phyloP scores from a whole-genome alignment of 2,888 invertebrate genomes.

The Leptinotarsa tumamoca region DNA sequence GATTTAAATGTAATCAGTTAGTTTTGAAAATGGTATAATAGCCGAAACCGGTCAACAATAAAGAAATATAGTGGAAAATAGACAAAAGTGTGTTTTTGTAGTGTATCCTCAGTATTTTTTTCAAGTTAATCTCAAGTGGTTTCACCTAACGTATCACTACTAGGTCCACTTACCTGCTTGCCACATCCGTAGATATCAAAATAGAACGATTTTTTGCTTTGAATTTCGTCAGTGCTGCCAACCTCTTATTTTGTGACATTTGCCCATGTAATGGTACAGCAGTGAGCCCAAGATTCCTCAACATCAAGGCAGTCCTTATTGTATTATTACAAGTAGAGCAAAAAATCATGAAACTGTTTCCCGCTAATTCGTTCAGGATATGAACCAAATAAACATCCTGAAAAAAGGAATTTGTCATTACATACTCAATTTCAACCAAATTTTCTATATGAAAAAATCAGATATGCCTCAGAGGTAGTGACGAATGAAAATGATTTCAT shows the following conservation, averaged over 20 bases:
- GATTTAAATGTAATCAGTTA: too few relatives aligned
- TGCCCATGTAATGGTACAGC: slow-evolving; percentile 99
- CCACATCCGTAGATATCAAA: slow-evolving; percentile 98
- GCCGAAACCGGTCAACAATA: too few relatives aligned
- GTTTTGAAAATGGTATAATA: too few relatives aligned
- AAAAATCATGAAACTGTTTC: slow-evolving; percentile 97
- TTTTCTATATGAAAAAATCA: slow-evolving; percentile 19
- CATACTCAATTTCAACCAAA: background rate
- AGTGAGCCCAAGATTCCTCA: slow-evolving; percentile 90
- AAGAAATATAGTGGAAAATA: too few relatives aligned
- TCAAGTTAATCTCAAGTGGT: too few relatives aligned
- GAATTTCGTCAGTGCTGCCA: slow-evolving; percentile 96
- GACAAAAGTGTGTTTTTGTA: too few relatives aligned
- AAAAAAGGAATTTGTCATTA: slow-evolving; percentile 44
- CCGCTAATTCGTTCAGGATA: slow-evolving; percentile 93
- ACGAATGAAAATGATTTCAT: slow-evolving; percentile 53
- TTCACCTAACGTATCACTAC: background rate
- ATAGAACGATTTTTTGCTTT: slow-evolving; percentile 94
- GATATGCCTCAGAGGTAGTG: slow-evolving; percentile 59
- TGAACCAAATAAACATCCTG: slow-evolving; percentile 97
- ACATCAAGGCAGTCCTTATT: slow-evolving; percentile 86
- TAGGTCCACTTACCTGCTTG: slow-evolving; percentile 79
- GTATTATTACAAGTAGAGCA: slow-evolving; percentile 96
- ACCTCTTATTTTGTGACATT: slow-evolving; percentile 96
- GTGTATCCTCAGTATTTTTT: too few relatives aligned